Evolutionary conservation across 2,888 invertebrate genomes (phyloP), one percentile per base, ranked within the genome.

Genomic region (Lochmaea crataegi): DNA sequence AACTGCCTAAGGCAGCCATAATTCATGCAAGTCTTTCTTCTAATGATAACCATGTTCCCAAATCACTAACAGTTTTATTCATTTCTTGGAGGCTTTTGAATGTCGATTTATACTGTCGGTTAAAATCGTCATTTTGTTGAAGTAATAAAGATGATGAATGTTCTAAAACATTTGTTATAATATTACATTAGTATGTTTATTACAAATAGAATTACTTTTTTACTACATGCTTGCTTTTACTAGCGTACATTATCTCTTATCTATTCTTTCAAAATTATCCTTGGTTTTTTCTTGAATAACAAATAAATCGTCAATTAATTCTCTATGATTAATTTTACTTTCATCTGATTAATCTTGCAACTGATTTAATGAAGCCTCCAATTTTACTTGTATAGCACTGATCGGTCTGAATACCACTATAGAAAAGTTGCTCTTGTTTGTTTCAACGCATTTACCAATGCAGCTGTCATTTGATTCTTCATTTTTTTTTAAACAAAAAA

Each of bases 211-310:
- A 32, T 32, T 5, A 26, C 5, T n/a, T n/a, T n/a, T n/a, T n/a
- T n/a, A n/a, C n/a, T n/a, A 26, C 2, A 26, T 26, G 26, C 26
- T 26, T 4, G 4, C 9, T 10, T 42, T 14, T 12, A 45, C 45
- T 1, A 26, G 12, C 38, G 12, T 51, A 51, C 14, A 51, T 14
- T 10, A 68, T 14, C 10, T 74, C 78, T 78, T 83, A 89, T 89
- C 90, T 63, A 91, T 89, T 83, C 89, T 89, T 14, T 88, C 83
- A 85, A 90, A 90, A 73, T 91, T 89, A 53, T 86, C 82, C 74
- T 88, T 86, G 0, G 90, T 88, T 80, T 89, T 89, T 61, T 87
- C 83, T 77, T 91, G 89, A 77, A 92, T 89, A 26, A 83, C 82
- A 16, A 87, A 84, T 58, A 92, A 84, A 83, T 91, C 90, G 5